Percentiles rank a stretch among this genome's conserved stretches.
These are phyloP conservation scores for Burhinus oedicnemus DNA, from an alignment of 2,113 vertebrate species.

Conservation along the genomic window DNA sequence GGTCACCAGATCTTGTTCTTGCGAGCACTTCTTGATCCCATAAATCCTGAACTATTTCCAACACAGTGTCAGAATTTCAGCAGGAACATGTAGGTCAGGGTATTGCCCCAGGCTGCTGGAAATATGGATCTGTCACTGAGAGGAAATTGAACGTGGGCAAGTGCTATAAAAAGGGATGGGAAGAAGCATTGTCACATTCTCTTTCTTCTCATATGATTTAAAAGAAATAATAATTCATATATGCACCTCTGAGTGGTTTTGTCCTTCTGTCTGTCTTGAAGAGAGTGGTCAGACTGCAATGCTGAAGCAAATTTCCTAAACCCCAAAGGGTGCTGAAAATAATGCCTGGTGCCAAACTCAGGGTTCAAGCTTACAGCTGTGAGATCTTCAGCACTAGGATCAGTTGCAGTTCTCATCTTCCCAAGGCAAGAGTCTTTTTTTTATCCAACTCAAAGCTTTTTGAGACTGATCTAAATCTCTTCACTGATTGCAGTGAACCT, in stretches of 20 bases:
- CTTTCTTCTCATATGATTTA: background rate
- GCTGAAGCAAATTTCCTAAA: background rate
- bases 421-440: background rate
- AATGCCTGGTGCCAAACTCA: background rate
- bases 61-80: background rate
- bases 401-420: background rate
- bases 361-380: rapidly evolving
- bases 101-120: background rate
- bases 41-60: background rate
- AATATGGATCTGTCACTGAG: background rate
- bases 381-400: background rate
- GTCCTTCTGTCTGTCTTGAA: background rate
- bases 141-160: background rate
- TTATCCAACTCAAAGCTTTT: background rate
- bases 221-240: background rate
- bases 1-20: background rate
- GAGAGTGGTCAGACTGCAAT: background rate
- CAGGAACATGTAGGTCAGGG: background rate
- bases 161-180: background rate
- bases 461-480: background rate
- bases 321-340: background rate
- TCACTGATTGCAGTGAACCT: background rate
- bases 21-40: background rate
- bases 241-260: background rate
- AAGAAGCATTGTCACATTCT: background rate